These are phyloP conservation scores for Drosophila prostipennis DNA, from an alignment of 2,888 invertebrate species.

Conservation along the genomic window DNA sequence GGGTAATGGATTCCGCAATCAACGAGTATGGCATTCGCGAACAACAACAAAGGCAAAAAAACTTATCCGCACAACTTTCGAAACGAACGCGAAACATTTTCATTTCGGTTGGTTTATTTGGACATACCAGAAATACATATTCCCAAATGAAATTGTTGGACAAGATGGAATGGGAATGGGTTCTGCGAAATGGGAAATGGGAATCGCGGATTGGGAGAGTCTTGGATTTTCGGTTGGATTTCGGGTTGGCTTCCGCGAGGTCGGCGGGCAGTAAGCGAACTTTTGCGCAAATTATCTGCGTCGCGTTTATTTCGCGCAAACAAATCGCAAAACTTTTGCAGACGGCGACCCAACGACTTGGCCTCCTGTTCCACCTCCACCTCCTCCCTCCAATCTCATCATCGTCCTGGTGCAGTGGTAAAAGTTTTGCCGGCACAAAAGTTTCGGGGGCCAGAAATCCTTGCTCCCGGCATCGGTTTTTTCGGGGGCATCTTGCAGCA, in stretches of 20 bases:
- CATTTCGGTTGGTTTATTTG: conserved; percentile 31
- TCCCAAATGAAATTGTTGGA: conserved; percentile 43
- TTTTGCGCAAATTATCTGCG: conserved; percentile 75
- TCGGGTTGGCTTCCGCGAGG: conserved; percentile 18
- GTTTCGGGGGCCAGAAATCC: conserved; percentile 49
- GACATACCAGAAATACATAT: conserved; percentile 37
- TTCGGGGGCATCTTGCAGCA: conserved; percentile 71
- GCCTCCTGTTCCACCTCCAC: conserved; percentile 6
- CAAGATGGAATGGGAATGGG: conserved; percentile 21
- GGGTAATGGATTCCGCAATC: conserved; percentile 26
- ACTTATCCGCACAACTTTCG: conserved; percentile 22
- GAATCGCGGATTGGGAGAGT: background rate
- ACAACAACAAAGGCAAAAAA: conserved; percentile 9
- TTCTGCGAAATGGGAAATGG: background rate
- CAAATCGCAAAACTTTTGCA: conserved; percentile 73
- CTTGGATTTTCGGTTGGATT: background rate
- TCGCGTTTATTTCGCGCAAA: conserved; percentile 78
- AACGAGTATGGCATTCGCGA: conserved; percentile 9
- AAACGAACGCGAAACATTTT: conserved; percentile 37
- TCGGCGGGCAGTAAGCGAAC: conserved; percentile 44
- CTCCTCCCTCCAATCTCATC: conserved; percentile 6
- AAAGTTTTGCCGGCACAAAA: conserved; percentile 70
- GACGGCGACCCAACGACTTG: conserved; percentile 55
- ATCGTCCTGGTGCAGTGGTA: conserved; percentile 49
- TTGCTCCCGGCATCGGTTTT: conserved; percentile 30